Evolutionary conservation across 1,140 invertebrate species (phyloP).

Genomic region (Drosophila erecta): DNA sequence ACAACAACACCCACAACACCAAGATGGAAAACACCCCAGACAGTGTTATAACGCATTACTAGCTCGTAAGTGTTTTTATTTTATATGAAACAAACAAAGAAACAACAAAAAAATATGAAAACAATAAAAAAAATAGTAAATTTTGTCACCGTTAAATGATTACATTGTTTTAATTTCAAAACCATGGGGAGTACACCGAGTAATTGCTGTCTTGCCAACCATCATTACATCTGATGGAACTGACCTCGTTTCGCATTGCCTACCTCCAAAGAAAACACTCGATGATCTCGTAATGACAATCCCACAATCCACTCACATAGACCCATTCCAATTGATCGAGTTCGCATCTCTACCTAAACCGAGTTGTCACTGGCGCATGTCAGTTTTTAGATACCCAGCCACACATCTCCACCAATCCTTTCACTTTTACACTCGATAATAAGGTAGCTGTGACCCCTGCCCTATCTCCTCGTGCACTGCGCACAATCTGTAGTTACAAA

Average conservation of each 20-base stretch:
- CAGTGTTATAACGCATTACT: conserved; percentile 84
- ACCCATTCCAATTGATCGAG: conserved; percentile 41
- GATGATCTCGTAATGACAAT: conserved; percentile 34
- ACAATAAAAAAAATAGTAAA: conserved; percentile 85
- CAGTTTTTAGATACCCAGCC: conserved; percentile 26
- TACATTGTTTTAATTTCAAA: conserved; percentile 17
- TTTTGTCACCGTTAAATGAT: conserved; percentile 84
- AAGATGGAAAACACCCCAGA: conserved; percentile 57
- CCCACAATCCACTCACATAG: conserved; percentile 14
- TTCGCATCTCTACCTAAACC: conserved; percentile 14
- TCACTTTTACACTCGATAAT: conserved; percentile 63
- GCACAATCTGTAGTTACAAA: not conserved
- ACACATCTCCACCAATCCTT: conserved; percentile 63
- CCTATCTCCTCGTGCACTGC: not conserved
- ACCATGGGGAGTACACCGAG: not conserved
- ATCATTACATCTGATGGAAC: not conserved
- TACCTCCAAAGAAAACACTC: conserved; percentile 6
- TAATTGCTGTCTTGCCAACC: too few species aligned
- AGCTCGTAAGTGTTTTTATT: conserved; percentile 84
- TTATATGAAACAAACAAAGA: conserved; percentile 85
- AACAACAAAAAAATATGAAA: conserved; percentile 84
- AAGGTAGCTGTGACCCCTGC: conserved; percentile 30
- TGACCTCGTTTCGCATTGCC: conserved; percentile 15
- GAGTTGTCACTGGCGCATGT: conserved; percentile 39
- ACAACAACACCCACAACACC: conserved; percentile 16